phyloP scores from a whole-genome alignment of 2,797 vertebrate genomes.

The Sebastes cheni region DNA sequence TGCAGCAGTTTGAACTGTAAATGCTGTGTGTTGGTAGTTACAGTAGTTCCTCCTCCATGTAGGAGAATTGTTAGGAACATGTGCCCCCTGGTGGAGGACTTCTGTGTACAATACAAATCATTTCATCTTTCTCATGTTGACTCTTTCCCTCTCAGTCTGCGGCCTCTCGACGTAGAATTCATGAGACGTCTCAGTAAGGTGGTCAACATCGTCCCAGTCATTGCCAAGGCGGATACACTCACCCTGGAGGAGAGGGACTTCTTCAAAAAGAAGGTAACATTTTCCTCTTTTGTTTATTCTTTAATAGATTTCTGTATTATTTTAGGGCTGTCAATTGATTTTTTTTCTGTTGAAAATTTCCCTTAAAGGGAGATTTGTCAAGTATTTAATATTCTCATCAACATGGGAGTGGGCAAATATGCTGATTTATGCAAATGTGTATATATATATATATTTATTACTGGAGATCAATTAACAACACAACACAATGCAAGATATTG shows the following conservation, averaged over 20 bases:
- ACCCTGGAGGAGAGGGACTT: conserved; percentile 96
- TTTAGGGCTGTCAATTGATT: too few relatives aligned
- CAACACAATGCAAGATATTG: too few relatives aligned
- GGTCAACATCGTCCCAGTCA: conserved; percentile 97
- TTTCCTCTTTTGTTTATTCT: not conserved
- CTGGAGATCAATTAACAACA: too few relatives aligned
- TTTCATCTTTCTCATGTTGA: not conserved
- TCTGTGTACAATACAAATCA: not conserved
- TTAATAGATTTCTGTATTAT: not conserved
- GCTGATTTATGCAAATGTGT: too few relatives aligned
- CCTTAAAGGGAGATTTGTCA: too few relatives aligned
- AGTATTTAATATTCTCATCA: too few relatives aligned
- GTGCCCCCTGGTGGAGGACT: conserved; percentile 62
- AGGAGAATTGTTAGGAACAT: not conserved
- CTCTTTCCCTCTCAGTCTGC: conserved; percentile 80
- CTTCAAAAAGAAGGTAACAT: conserved; percentile 93
- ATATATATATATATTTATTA: too few relatives aligned
- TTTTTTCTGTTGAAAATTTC: fast-evolving
- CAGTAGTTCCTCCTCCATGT: not conserved
- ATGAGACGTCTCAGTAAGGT: conserved; percentile 98
- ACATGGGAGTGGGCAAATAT: too few relatives aligned
- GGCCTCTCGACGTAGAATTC: conserved; percentile 96
- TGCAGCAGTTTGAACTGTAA: not conserved
- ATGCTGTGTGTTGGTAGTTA: not conserved
- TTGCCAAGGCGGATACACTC: conserved; percentile 95